Percentiles rank a stretch among this genome's conserved stretches.
Conservation (phyloP, 2,888 invertebrate species). For the Sphaeridia pumilis region DNA sequence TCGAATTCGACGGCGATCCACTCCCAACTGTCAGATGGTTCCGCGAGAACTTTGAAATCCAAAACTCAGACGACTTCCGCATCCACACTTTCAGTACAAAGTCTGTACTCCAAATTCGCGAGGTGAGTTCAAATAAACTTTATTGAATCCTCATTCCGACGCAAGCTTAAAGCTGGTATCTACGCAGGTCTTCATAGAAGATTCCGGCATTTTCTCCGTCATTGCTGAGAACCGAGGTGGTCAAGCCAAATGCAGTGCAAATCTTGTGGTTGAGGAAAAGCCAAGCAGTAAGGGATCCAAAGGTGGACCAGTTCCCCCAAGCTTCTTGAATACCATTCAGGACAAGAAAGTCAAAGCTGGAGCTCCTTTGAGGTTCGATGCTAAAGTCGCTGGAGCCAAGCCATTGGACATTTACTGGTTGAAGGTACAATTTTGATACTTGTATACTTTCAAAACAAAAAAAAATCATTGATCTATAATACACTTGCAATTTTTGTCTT, state of each 20-base stretch:
- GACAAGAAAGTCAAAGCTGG: slow-evolving; percentile 60
- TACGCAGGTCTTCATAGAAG: slow-evolving; percentile 72
- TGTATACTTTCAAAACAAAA: no score
- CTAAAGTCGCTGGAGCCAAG: slow-evolving; percentile 76
- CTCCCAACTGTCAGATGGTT: slow-evolving; percentile 87
- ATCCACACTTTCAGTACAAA: slow-evolving; percentile 82
- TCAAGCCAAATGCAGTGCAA: slow-evolving; percentile 92
- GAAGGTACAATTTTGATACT: no score
- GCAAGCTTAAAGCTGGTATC: background rate
- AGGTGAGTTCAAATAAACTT: no score
- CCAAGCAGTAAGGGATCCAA: slow-evolving; percentile 59
- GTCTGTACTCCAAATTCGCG: slow-evolving; percentile 75
- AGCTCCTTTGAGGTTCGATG: slow-evolving; percentile 77
- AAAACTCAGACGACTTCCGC: slow-evolving; percentile 83
- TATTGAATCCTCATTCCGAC: no score
- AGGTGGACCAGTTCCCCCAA: slow-evolving; percentile 65
- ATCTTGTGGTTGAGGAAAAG: slow-evolving; percentile 84
- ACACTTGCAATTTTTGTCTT: no score
- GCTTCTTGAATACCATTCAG: slow-evolving; percentile 76
- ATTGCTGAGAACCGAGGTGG: slow-evolving; percentile 93
- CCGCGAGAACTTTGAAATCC: slow-evolving; percentile 87
- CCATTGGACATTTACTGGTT: slow-evolving; percentile 91
- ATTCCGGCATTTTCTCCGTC: slow-evolving; percentile 84
- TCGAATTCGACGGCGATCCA: slow-evolving; percentile 89
- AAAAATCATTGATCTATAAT: no score